Conservation (phyloP, 2,797 vertebrate genomes). For the Dermochelys coriacea region DNA sequence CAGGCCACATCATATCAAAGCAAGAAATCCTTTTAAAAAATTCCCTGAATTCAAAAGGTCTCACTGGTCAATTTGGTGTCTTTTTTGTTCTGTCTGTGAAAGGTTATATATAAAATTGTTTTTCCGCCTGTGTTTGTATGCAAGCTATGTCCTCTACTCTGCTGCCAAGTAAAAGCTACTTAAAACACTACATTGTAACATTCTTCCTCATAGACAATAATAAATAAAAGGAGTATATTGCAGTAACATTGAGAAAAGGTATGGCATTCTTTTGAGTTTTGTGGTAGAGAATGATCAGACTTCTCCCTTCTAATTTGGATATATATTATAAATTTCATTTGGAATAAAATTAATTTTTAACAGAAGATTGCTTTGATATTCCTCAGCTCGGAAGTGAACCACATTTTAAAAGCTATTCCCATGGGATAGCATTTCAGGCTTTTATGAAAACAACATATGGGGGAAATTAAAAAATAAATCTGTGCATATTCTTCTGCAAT, state of each 20-base stretch:
- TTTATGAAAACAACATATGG: constrained; percentile 54
- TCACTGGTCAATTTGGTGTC: constrained; percentile 77
- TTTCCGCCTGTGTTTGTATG: constrained; percentile 84
- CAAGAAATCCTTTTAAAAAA: constrained; percentile 62
- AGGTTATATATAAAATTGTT: constrained; percentile 81
- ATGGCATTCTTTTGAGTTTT: constrained; percentile 86
- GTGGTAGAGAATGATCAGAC: constrained; percentile 85
- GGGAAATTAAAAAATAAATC: constrained; percentile 32
- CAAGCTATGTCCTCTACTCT: constrained; percentile 86
- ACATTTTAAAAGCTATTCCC: constrained; percentile 11
- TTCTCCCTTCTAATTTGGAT: constrained; percentile 87
- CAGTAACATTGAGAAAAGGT: constrained; percentile 75
- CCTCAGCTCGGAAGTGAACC: constrained; percentile 20
- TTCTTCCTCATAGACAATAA: constrained; percentile 83
- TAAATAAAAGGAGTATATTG: constrained; percentile 84
- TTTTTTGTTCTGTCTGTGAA: constrained; percentile 77
- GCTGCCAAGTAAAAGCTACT: constrained; percentile 90
- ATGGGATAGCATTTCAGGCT: background rate
- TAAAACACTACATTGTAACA: constrained; percentile 91
- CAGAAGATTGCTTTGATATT: constrained; percentile 41
- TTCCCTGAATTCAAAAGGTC: constrained; percentile 56
- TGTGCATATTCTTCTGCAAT: constrained; percentile 24
- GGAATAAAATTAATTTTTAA: constrained; percentile 85
- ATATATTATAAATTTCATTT: constrained; percentile 86
- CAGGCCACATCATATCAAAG: constrained; percentile 62